Conservation (phyloP, 2,888 invertebrate genomes). For the Tortricodes alternella region DNA sequence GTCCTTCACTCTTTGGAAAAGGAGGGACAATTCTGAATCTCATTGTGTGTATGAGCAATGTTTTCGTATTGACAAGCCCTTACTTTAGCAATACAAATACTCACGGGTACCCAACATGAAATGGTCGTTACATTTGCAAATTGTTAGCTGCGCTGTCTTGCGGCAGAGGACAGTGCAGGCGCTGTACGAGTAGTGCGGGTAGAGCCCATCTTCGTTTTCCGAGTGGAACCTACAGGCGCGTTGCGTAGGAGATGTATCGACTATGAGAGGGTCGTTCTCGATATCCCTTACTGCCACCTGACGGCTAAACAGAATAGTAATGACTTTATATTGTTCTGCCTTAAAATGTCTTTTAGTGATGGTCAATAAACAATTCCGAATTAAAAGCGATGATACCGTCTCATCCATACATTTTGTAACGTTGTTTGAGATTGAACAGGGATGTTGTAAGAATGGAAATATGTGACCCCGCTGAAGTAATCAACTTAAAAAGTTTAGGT, state of each 20-base stretch:
- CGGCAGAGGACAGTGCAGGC: constrained; percentile 88
- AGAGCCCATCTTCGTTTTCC: constrained; percentile 85
- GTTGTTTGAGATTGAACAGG: no score
- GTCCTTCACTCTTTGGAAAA: no score
- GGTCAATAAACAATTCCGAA: no score
- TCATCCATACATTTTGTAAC: no score
- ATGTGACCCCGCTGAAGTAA: no score
- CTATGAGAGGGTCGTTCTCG: constrained; percentile 86
- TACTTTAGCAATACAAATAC: constrained; percentile 30
- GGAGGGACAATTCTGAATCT: no score
- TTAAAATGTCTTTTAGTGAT: no score
- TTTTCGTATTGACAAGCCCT: no score
- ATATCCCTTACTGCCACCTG: constrained; percentile 83
- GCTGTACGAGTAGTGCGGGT: constrained; percentile 87
- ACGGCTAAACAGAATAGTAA: constrained; percentile 62
- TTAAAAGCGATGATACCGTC: no score
- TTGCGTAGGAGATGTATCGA: constrained; percentile 83
- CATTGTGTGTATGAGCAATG: no score
- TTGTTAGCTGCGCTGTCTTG: constrained; percentile 82
- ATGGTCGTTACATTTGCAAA: constrained; percentile 87
- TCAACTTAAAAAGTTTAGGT: no score
- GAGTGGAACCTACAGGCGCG: constrained; percentile 87
- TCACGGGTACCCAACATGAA: constrained; percentile 85
- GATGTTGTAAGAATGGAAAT: no score
- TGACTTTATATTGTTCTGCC: background rate